Evolutionary conservation across 2,888 invertebrate genomes (phyloP), one percentile per base, ranked within the genome.

Genomic region (Disparrhopalites patrizii): DNA sequence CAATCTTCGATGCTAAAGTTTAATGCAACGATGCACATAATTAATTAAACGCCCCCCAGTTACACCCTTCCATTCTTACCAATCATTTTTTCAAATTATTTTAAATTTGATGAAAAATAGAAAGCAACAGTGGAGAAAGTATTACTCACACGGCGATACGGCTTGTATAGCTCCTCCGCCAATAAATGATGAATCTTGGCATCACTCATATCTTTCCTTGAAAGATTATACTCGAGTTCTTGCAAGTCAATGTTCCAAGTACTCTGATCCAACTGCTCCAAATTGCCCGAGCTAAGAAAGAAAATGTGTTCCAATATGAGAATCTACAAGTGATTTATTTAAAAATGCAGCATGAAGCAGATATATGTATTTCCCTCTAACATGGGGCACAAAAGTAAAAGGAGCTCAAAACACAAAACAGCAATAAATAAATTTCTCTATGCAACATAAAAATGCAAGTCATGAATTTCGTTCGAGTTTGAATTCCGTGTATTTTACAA

Each of bases 241-340:
- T 92, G 93, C 85, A 94, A 89, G 78, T 95, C 95, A 77, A 95
- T 86, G 79, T 93, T 93, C 86, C 92, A 91, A 0, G 88, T 88
- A 70, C 90, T 90, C 1, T 88, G 85, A 79, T 92, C 91, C 79
- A 91, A 81, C 80, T 91, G 91, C 27, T 64, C 61, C 30, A 67
- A 43, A 61, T 71, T 69, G 7, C 69, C 68, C 38, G 70, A 62
- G 27, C 73, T 73, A 27, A n/a, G n/a, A n/a, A n/a, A n/a, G n/a
- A n/a, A n/a, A n/a, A n/a, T n/a, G n/a, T n/a, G n/a, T n/a, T n/a
- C n/a, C n/a, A n/a, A n/a, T n/a, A n/a, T n/a, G n/a, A n/a, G n/a
- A n/a, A n/a, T n/a, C n/a, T n/a, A n/a, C n/a, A n/a, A n/a, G n/a
- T n/a, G n/a, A n/a, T n/a, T n/a, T n/a, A n/a, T n/a, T n/a, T n/a